These are phyloP conservation scores for Archips xylosteana DNA, from an alignment of 2,888 invertebrate genomes.

Conservation along the genomic window DNA sequence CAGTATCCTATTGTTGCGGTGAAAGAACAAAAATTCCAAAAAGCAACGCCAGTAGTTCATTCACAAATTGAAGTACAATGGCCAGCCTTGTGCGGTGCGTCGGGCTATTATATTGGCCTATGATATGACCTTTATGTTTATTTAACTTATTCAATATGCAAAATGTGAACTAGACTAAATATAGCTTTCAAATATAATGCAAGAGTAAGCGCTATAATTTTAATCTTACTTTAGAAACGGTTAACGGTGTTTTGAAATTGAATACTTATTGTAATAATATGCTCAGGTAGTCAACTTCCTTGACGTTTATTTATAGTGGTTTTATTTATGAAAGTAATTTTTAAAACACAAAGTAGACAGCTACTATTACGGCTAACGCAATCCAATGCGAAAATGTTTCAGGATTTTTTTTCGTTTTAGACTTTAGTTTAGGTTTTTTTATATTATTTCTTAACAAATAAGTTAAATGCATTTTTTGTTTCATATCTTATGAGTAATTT, in stretches of 20 bases:
- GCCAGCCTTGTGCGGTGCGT: constrained; percentile 24
- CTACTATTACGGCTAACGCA: no score
- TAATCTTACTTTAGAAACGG: not conserved
- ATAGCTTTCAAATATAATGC: not conserved
- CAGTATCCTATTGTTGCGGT: not conserved
- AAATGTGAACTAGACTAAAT: constrained; percentile 16
- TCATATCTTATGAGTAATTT: no score
- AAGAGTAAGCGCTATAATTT: not conserved
- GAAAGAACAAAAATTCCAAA: constrained; percentile 13
- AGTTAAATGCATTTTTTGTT: no score
- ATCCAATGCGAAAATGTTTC: no score
- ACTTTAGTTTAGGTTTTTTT: no score
- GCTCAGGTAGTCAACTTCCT: not conserved
- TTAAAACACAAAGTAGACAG: no score
- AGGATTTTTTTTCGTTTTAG: no score
- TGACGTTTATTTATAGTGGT: not conserved
- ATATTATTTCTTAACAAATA: no score
- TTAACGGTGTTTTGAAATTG: not conserved
- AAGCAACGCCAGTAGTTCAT: constrained; percentile 26
- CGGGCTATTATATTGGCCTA: constrained; percentile 11
- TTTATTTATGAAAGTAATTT: not conserved
- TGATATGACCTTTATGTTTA: constrained; percentile 38
- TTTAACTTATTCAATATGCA: constrained; percentile 27
- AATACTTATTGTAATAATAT: constrained; percentile 15
- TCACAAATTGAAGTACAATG: constrained; percentile 36